Conservation (phyloP, 2,797 vertebrate genomes). For the Halcyon smyrnensis region DNA sequence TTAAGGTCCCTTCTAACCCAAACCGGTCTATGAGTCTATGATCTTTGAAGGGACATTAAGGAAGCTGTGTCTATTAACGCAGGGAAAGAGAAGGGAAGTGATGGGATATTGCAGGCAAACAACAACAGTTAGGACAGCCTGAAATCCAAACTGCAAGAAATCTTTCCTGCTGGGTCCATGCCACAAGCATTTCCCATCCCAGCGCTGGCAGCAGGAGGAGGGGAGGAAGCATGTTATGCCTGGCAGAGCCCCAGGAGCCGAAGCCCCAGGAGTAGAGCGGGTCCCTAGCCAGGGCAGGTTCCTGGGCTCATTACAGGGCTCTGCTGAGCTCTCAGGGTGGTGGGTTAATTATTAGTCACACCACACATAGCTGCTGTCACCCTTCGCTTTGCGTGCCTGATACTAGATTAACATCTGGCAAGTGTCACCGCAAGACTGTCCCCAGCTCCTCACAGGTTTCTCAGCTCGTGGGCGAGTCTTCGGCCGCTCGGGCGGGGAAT, state of each 20-base stretch:
- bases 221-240: accelerated
- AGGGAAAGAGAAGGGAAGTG: neutral
- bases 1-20: neutral
- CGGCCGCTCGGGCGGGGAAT: accelerated
- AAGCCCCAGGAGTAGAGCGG: accelerated
- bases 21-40: neutral
- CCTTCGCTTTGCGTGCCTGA: neutral
- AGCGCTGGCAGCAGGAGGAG: neutral
- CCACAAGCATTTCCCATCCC: neutral
- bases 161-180: neutral
- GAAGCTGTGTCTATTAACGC: neutral
- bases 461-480: neutral
- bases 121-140: neutral
- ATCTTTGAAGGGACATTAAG: neutral
- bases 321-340: neutral
- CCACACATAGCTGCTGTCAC: neutral
- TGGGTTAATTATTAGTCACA: neutral
- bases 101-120: accelerated
- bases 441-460: neutral
- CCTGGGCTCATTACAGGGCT: neutral
- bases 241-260: neutral
- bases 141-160: neutral
- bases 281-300: accelerated
- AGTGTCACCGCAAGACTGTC: neutral
- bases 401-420: neutral